phyloP scores from a whole-genome alignment of 1,140 invertebrate species.

The Vanessa atalanta region DNA sequence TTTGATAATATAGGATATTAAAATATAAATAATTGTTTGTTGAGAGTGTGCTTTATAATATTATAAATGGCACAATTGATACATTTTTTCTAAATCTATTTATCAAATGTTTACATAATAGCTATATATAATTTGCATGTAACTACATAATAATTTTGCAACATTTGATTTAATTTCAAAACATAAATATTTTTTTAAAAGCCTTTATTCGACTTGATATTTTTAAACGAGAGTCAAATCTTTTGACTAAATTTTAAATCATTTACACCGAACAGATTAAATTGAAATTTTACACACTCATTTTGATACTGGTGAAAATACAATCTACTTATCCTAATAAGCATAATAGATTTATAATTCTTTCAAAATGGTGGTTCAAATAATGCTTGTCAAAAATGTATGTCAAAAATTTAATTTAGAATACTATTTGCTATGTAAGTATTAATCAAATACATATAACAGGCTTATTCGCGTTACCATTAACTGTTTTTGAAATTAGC shows the following conservation, averaged over 20 bases:
- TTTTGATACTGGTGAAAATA: too few relatives aligned
- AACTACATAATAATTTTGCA: not conserved
- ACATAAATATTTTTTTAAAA: too few relatives aligned
- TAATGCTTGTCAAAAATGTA: not conserved
- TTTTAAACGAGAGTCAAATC: too few relatives aligned
- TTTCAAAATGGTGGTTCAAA: too few relatives aligned
- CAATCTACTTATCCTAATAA: too few relatives aligned
- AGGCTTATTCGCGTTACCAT: not conserved
- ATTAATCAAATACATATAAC: not conserved
- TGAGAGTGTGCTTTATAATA: constrained; percentile 14
- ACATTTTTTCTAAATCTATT: not conserved
- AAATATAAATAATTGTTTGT: not conserved
- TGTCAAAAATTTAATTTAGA: not conserved
- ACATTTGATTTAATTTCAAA: too few relatives aligned
- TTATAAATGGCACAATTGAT: constrained; percentile 25
- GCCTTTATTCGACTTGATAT: too few relatives aligned
- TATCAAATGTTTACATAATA: not conserved
- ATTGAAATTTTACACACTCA: too few relatives aligned
- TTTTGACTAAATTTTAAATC: too few relatives aligned
- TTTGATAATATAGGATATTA: not conserved
- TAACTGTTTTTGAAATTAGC: not conserved
- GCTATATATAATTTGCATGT: not conserved
- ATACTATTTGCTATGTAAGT: not conserved
- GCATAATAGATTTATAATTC: too few relatives aligned
- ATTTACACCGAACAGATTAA: too few relatives aligned